Evolutionary conservation across 2,888 invertebrate genomes (phyloP).

Genomic region (Caenorhabditis macrosperma): DNA sequence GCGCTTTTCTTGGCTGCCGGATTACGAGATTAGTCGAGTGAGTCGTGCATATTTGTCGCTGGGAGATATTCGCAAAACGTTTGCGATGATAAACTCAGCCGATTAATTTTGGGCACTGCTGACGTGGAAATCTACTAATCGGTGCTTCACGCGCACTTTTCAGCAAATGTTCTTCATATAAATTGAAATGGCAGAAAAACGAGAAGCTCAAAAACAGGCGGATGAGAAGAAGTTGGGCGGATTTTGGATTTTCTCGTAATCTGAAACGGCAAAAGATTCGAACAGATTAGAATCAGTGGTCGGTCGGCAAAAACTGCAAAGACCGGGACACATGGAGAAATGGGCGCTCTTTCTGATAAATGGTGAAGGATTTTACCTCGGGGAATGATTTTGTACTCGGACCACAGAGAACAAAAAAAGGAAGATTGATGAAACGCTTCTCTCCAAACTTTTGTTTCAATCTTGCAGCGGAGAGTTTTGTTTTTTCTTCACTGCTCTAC

Average conservation of each 20-base stretch:
- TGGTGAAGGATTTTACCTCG: conserved; percentile 57
- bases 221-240: too few species aligned
- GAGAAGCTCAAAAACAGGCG: not conserved
- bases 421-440: conserved; percentile 2
- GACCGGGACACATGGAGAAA: conserved; percentile 8
- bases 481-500: too few species aligned
- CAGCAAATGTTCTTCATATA: too few species aligned
- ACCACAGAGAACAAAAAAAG: conserved; percentile 47
- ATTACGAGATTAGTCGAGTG: conserved; percentile 53
- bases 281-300: conserved; percentile 20
- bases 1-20: conserved; percentile 26
- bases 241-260: not conserved
- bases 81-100: not conserved
- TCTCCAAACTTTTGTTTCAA: conserved; percentile 17
- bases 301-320: conserved; percentile 9
- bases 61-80: conserved; percentile 3
- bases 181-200: too few species aligned
- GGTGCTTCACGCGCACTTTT: too few species aligned
- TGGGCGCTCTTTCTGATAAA: conserved; percentile 48
- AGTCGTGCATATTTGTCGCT: conserved; percentile 30
- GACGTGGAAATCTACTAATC: not conserved
- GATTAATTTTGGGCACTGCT: not conserved
- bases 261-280: not conserved
- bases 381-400: conserved; percentile 55
- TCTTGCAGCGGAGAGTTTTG: conserved; percentile 15